Evolutionary conservation across 2,888 invertebrate species (phyloP).

Genomic region (Pyrochroa serraticornis): DNA sequence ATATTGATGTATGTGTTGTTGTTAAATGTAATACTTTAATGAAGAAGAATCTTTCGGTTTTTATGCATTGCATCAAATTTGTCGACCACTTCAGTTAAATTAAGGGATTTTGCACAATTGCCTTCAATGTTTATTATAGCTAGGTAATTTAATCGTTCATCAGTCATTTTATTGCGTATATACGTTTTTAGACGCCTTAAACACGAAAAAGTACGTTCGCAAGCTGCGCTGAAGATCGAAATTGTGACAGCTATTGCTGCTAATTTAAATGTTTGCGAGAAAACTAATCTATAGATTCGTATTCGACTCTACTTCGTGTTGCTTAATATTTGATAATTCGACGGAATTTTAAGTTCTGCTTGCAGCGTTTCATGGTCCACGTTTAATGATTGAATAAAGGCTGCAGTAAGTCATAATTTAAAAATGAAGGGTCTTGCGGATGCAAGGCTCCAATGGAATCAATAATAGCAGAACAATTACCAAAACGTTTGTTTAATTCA

Average conservation of each 20-base stretch:
- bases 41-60: too few species aligned
- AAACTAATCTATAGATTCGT: constrained; percentile 6
- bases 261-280: constrained; percentile 6
- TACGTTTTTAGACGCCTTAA: constrained; percentile 2
- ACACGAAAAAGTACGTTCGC: constrained; percentile 9
- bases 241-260: constrained; percentile 2
- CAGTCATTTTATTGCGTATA: constrained; percentile 3
- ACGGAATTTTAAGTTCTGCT: background rate
- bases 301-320: too few species aligned
- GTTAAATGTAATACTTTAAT: too few species aligned
- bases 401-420: background rate
- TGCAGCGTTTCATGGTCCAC: background rate
- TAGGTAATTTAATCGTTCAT: background rate
- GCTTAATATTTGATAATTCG: too few species aligned
- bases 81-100: too few species aligned
- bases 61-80: too few species aligned
- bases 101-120: background rate
- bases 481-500: background rate
- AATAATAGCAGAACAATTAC: background rate
- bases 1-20: too few species aligned
- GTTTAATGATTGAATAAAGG: background rate
- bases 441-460: background rate
- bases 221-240: constrained; percentile 1
- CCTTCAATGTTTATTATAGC: constrained; percentile 4
- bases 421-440: background rate